Evolutionary conservation across 2,113 vertebrate species (phyloP), one percentile per base, ranked within the genome.

Genomic region (Daphoenositta chrysoptera): DNA sequence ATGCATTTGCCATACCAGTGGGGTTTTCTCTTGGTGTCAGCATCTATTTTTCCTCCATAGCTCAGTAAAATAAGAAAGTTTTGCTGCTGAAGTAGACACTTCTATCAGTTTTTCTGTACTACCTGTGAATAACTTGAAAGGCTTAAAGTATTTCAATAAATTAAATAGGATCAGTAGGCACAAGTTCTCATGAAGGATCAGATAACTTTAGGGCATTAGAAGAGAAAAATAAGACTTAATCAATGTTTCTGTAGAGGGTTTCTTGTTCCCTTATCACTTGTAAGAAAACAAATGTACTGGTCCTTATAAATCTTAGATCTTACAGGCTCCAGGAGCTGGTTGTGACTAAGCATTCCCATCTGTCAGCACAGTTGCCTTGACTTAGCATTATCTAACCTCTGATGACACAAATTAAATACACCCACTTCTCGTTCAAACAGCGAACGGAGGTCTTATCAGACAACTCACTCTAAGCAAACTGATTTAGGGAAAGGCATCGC

Each of bases 341-440:
- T 50, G 58, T 91, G 86, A 96, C 87, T 78, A 92, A 94, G 47
- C 69, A 88, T 83, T 95, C 84, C 87, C 70, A 89, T 82, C 75
- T 93, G 85, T 82, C 68, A 81, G 76, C 61, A 86, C 53, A 91
- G 72, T 70, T 9, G 7, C 92, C 78, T 83, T 89, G 78, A 94
- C 77, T 90, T 84, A 82, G 54, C 72, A 60, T 82, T 83, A 95
- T 88, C 96, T 95, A 94, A 91, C 90, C 84, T 83, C 61, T 79
- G 63, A 89, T 93, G 83, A 87, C 65, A 96, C 72, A 82, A 94
- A 87, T 86, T 93, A 95, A 96, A 95, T 51, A 91, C 48, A 61
- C 61, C 31, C 40, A 73, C 66, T 79, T 96, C 64, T 92, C 71
- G 56, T 57, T 80, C 90, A 91, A 96, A 95, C 51, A 92, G 58